Conservation (phyloP, 2,888 invertebrate genomes). For the Morpho deidamia region DNA sequence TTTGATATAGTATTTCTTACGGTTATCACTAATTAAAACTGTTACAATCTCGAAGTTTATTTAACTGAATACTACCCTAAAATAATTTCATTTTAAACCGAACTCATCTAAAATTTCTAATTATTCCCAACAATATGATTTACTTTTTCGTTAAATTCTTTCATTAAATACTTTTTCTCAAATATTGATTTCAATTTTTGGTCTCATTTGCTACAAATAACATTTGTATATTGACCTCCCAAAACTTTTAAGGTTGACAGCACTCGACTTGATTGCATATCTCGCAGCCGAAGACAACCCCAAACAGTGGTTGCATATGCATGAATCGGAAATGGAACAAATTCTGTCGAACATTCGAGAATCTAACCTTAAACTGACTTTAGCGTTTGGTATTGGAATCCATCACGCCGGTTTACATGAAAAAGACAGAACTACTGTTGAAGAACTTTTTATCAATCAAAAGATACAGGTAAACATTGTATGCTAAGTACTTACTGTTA, state of each 20-base stretch:
- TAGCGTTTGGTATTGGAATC: slow-evolving; percentile 98
- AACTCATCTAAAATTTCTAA: too few relatives aligned
- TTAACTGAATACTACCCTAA: too few relatives aligned
- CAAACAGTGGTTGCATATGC: slow-evolving; percentile 95
- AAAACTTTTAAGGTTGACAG: slow-evolving; percentile 84
- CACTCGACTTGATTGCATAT: slow-evolving; percentile 94
- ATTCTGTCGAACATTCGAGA: slow-evolving; percentile 87
- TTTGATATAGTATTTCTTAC: too few relatives aligned
- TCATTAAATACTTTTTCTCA: too few relatives aligned
- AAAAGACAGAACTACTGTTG: slow-evolving; percentile 92
- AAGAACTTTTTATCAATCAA: slow-evolving; percentile 95
- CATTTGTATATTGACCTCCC: too few relatives aligned
- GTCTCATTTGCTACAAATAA: too few relatives aligned
- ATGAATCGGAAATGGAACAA: slow-evolving; percentile 90
- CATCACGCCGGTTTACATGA: slow-evolving; percentile 99
- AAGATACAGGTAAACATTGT: slow-evolving; percentile 89
- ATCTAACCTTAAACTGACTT: slow-evolving; percentile 92
- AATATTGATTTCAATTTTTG: too few relatives aligned
- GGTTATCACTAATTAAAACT: too few relatives aligned
- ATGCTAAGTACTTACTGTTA: not conserved
- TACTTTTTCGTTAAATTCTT: too few relatives aligned
- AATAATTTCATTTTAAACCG: too few relatives aligned
- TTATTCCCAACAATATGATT: too few relatives aligned
- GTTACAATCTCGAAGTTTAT: too few relatives aligned
- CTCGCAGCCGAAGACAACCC: slow-evolving; percentile 94